phyloP scores from a whole-genome alignment of 1,140 invertebrate genomes.

The Hestina assimilis region DNA sequence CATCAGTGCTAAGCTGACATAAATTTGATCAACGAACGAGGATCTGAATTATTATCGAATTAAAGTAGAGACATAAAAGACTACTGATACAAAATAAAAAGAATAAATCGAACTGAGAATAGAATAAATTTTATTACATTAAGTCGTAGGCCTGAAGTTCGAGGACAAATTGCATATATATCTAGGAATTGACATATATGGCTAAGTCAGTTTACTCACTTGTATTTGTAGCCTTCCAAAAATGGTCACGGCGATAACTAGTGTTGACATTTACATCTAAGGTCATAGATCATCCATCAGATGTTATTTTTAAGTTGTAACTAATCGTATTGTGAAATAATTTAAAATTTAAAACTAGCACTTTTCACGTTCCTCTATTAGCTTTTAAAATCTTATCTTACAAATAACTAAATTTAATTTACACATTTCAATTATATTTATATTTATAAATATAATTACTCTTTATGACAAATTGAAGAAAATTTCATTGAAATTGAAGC shows the following conservation, averaged over 20 bases:
- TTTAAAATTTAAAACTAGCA: neutral
- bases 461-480: no score
- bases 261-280: slow-evolving; percentile 23
- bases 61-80: no score
- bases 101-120: neutral
- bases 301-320: neutral
- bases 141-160: slow-evolving; percentile 38
- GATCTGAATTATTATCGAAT: no score
- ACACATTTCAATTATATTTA: neutral
- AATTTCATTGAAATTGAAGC: no score
- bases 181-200: slow-evolving; percentile 27
- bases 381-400: no score
- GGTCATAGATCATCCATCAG: slow-evolving; percentile 14
- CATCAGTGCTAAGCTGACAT: no score
- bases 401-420: neutral
- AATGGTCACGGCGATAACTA: slow-evolving; percentile 25
- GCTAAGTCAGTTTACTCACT: slow-evolving; percentile 18
- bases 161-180: slow-evolving; percentile 32
- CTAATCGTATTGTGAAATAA: no score
- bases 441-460: no score
- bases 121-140: neutral
- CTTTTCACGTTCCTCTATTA: no score
- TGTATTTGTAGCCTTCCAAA: slow-evolving; percentile 16
- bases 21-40: no score
- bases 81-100: no score